Percentiles rank a stretch among this genome's conserved stretches.
Evolutionary conservation across 2,113 vertebrate genomes (phyloP).

Genomic region (Cynoglossus semilaevis): DNA sequence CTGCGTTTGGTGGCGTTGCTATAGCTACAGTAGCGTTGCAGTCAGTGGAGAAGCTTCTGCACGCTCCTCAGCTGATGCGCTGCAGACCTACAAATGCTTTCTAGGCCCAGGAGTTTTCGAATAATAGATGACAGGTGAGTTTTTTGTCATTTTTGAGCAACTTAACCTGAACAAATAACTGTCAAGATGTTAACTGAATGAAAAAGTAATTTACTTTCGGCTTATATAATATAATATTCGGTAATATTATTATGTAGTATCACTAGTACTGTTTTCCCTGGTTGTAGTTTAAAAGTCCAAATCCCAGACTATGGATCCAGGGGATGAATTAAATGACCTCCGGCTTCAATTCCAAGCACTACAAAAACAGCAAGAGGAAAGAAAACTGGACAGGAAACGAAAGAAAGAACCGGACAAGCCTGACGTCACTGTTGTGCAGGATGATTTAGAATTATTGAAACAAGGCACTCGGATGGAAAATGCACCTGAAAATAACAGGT

Average conservation of each 20-base stretch:
- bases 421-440: neutral
- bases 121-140: slow-evolving; percentile 33
- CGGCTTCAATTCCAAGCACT: slow-evolving; percentile 84
- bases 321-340: slow-evolving; percentile 65
- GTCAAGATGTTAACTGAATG: no score
- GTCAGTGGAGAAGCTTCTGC: slow-evolving; percentile 1
- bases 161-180: neutral
- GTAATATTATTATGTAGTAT: no score
- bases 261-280: no score
- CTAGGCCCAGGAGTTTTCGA: accelerated
- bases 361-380: slow-evolving; percentile 84
- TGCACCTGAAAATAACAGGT: slow-evolving; percentile 68
- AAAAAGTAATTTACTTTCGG: no score
- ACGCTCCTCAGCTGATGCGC: neutral
- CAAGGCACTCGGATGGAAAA: slow-evolving; percentile 34
- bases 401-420: slow-evolving; percentile 53
- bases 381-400: slow-evolving; percentile 72
- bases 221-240: no score
- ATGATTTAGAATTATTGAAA: slow-evolving; percentile 67
- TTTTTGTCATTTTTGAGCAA: neutral
- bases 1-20: slow-evolving; percentile 33
- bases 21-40: slow-evolving; percentile 36
- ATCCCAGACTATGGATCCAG: slow-evolving; percentile 47
- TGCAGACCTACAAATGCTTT: neutral
- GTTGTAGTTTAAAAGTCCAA: neutral